Evolutionary conservation across 2,888 invertebrate genomes (phyloP).

Genomic region (Nudaria mundana): DNA sequence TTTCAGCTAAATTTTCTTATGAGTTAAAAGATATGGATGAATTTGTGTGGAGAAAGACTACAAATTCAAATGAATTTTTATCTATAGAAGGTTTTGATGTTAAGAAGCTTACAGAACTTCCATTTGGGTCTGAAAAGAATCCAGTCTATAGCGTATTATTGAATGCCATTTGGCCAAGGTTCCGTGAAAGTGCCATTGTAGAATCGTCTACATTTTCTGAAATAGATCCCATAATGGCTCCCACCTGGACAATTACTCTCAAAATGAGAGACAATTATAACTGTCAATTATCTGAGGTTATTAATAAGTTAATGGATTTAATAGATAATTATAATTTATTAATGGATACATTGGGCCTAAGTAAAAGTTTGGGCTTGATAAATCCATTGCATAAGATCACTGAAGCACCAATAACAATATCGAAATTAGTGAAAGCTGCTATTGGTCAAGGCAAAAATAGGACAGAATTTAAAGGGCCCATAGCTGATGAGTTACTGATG

Average conservation of each 20-base stretch:
- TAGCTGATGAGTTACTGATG: constrained; percentile 87
- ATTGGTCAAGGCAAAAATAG: constrained; percentile 75
- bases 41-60: constrained; percentile 83
- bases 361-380: constrained; percentile 70
- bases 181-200: constrained; percentile 91
- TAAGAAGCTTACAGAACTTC: constrained; percentile 80
- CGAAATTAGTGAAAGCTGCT: constrained; percentile 78
- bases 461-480: constrained; percentile 86
- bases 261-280: constrained; percentile 85
- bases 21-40: constrained; percentile 82
- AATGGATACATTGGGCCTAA: constrained; percentile 72
- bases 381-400: constrained; percentile 87
- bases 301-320: constrained; percentile 86
- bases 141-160: constrained; percentile 89
- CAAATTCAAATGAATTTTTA: constrained; percentile 66
- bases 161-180: constrained; percentile 92
- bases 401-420: constrained; percentile 87
- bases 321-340: constrained; percentile 75
- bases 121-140: constrained; percentile 92
- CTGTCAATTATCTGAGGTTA: constrained; percentile 89
- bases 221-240: constrained; percentile 90
- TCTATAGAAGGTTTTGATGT: constrained; percentile 76
- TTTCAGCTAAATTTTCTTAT: constrained; percentile 90
- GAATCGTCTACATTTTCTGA: constrained; percentile 94
- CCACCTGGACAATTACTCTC: constrained; percentile 88